Evolutionary conservation across 2,888 invertebrate species (phyloP).

Genomic region (Plutella xylostella): DNA sequence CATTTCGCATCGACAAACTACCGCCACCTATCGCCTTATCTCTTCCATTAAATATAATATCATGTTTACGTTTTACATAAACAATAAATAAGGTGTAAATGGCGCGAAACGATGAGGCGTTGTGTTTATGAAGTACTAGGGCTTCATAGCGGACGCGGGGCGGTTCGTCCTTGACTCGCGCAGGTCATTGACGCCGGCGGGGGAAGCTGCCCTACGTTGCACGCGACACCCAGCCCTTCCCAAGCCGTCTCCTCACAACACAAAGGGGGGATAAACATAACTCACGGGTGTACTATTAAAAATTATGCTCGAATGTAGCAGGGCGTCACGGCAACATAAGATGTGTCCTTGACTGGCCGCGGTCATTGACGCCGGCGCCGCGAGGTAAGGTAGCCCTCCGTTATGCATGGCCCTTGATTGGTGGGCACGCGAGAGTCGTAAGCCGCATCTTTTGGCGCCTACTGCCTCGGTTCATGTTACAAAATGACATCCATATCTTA

Average conservation of each 20-base stretch:
- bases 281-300: too few relatives aligned
- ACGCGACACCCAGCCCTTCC: too few relatives aligned
- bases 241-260: too few relatives aligned
- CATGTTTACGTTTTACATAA: background rate
- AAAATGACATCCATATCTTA: too few relatives aligned
- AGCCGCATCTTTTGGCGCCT: background rate
- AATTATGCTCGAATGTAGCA: background rate
- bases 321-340: background rate
- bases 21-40: background rate
- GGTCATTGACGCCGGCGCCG: constrained; percentile 42
- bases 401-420: constrained; percentile 30
- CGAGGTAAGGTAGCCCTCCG: constrained; percentile 30
- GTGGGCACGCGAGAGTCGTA: background rate
- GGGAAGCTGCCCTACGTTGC: too few relatives aligned
- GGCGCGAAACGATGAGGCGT: background rate
- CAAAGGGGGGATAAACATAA: too few relatives aligned
- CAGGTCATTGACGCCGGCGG: too few relatives aligned
- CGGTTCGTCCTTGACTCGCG: background rate
- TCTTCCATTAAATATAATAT: background rate
- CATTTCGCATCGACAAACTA: too few relatives aligned
- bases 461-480: too few relatives aligned
- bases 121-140: background rate
- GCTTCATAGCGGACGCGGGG: background rate
- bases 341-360: constrained; percentile 49
- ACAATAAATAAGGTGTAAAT: background rate